Conservation (phyloP, 2,797 vertebrate species). For the Protonibea diacanthus region DNA sequence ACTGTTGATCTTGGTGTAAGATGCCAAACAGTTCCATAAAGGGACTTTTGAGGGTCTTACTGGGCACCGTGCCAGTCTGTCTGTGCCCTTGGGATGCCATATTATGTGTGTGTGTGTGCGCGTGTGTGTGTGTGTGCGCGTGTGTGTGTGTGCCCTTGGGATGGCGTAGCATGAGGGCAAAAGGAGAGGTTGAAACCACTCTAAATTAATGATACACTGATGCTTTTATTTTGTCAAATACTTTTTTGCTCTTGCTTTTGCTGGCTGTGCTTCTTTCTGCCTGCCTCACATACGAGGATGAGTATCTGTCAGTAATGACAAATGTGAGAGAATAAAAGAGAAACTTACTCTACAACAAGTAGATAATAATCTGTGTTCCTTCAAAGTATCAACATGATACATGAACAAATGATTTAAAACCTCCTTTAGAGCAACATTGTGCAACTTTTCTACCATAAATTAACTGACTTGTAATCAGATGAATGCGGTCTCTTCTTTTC, state of each 20-base stretch:
- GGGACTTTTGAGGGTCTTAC: constrained; percentile 78
- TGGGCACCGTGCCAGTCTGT: constrained; percentile 64
- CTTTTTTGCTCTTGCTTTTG: background rate
- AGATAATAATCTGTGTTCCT: too few relatives aligned
- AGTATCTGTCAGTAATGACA: background rate
- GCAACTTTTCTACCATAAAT: too few relatives aligned
- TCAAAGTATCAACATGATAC: too few relatives aligned
- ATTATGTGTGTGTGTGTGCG: constrained; percentile 33
- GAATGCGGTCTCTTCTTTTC: too few relatives aligned
- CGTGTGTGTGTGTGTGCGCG: constrained; percentile 32
- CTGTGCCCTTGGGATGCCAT: constrained; percentile 69
- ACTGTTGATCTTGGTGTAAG: constrained; percentile 76
- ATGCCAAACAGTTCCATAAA: constrained; percentile 81
- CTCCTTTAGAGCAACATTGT: too few relatives aligned
- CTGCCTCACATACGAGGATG: background rate
- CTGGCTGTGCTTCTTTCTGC: background rate
- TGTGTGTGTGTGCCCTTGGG: constrained; percentile 30
- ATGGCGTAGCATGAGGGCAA: constrained; percentile 38
- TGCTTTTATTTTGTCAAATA: constrained; percentile 42
- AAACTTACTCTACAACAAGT: too few relatives aligned
- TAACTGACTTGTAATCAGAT: too few relatives aligned
- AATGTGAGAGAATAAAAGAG: background rate
- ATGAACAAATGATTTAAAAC: too few relatives aligned
- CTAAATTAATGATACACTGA: constrained; percentile 48
- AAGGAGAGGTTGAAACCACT: constrained; percentile 40